Conservation (phyloP, 2,797 vertebrate genomes). For the Poliocrania exsul region DNA sequence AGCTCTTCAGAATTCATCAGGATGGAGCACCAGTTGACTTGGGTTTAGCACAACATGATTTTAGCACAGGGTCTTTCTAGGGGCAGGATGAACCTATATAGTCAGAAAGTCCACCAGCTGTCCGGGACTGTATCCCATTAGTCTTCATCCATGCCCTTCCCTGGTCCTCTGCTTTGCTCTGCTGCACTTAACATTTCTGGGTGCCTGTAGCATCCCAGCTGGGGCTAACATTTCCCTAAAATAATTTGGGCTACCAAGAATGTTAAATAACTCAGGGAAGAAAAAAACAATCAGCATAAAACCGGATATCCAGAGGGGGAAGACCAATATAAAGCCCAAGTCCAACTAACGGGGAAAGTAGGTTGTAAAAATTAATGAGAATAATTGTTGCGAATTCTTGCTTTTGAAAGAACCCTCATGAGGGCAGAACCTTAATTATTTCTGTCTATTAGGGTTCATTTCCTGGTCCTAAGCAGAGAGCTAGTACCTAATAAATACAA, state of each 20-base stretch:
- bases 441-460: constrained; percentile 81
- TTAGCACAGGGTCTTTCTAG: background rate
- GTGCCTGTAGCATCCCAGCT: background rate
- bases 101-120: background rate
- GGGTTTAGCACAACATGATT: fast-evolving
- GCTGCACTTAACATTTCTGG: background rate
- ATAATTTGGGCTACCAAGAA: background rate
- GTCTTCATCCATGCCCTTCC: background rate
- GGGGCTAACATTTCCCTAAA: background rate
- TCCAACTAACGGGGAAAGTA: constrained; percentile 57
- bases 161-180: background rate
- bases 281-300: constrained; percentile 22
- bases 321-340: constrained; percentile 59
- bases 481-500: constrained; percentile 78
- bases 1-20: background rate
- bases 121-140: too few species aligned
- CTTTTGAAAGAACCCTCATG: constrained; percentile 61
- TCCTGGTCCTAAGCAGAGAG: constrained; percentile 76
- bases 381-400: constrained; percentile 81
- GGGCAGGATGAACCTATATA: fast-evolving
- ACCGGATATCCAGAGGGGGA: constrained; percentile 54
- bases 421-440: constrained; percentile 80
- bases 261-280: background rate
- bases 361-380: constrained; percentile 83
- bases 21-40: background rate